Evolutionary conservation across 1,140 invertebrate genomes (phyloP).

Genomic region (Drosophila bifasciata): DNA sequence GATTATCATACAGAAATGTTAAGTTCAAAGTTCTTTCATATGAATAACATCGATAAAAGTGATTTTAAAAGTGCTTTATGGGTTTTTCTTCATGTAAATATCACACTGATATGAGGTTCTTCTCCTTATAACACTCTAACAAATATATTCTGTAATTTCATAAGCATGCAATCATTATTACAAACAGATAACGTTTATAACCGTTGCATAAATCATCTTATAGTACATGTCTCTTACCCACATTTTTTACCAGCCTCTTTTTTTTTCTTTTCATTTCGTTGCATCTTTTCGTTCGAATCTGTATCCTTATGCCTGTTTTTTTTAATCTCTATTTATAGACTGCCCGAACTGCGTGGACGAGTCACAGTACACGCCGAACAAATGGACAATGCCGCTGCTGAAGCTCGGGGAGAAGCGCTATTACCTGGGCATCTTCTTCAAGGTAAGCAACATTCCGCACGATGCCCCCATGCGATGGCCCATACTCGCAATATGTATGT

Average conservation of each 20-base stretch:
- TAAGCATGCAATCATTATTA: too few relatives aligned
- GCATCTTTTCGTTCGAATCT: neutral
- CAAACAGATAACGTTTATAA: too few relatives aligned
- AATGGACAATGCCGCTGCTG: constrained; percentile 94
- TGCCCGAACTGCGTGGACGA: constrained; percentile 93
- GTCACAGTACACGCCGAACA: constrained; percentile 86
- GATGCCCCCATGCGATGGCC: constrained; percentile 47
- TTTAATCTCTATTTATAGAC: constrained; percentile 85
- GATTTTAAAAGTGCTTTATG: too few relatives aligned
- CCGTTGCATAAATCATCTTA: too few relatives aligned
- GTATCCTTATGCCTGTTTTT: constrained; percentile 18
- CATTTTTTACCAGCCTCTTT: constrained; percentile 12
- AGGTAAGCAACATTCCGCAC: constrained; percentile 87
- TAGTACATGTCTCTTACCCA: neutral
- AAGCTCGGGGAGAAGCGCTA: constrained; percentile 94
- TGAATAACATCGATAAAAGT: too few relatives aligned
- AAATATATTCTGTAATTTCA: too few relatives aligned
- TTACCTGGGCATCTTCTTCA: constrained; percentile 95
- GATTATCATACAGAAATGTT: too few relatives aligned
- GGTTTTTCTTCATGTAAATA: too few relatives aligned
- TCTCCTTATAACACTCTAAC: too few relatives aligned
- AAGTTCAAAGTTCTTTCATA: too few relatives aligned
- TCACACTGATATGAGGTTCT: too few relatives aligned
- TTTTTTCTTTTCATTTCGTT: neutral
- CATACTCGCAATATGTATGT: constrained; percentile 21